A percentile compares a stretch with the other conserved stretches of the same genome.
Evolutionary conservation across 2,113 vertebrate species (phyloP).

Genomic region (Bostrychus sinensis): DNA sequence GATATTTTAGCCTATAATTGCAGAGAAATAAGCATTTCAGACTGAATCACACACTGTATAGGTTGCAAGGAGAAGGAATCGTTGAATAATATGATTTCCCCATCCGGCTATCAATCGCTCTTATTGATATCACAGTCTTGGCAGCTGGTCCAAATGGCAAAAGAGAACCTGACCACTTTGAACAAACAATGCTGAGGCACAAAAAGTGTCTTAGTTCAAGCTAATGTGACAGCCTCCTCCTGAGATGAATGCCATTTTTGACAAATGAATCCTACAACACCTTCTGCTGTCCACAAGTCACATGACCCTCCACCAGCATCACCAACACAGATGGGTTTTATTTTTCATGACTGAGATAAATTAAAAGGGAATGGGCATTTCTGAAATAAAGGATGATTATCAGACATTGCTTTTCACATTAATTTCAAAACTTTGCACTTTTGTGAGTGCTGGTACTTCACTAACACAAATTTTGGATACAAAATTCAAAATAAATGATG

Average conservation of each 20-base stretch:
- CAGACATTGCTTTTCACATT: too few relatives aligned
- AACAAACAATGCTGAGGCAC: constrained; percentile 54
- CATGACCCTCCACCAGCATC: constrained; percentile 15
- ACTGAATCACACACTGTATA: constrained; percentile 41
- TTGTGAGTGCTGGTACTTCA: too few relatives aligned
- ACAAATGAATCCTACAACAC: constrained; percentile 68
- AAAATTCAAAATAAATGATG: too few relatives aligned
- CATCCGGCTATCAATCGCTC: constrained; percentile 28
- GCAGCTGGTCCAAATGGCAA: constrained; percentile 61
- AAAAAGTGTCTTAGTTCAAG: constrained; percentile 55
- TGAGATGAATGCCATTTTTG: constrained; percentile 68
- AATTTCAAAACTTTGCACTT: too few relatives aligned
- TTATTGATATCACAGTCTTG: constrained; percentile 53
- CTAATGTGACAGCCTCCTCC: constrained; percentile 67
- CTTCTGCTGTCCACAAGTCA: constrained; percentile 59
- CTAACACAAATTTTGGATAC: too few relatives aligned
- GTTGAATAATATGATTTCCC: constrained; percentile 63
- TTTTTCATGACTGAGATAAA: constrained; percentile 23
- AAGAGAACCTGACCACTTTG: constrained; percentile 56
- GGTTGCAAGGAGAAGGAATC: constrained; percentile 30
- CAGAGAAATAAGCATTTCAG: constrained; percentile 68
- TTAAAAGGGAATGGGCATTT: too few relatives aligned
- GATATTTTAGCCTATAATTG: constrained; percentile 72
- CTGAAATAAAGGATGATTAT: too few relatives aligned
- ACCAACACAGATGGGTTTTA: constrained; percentile 31